Evolutionary conservation across 2,113 vertebrate genomes (phyloP).

Genomic region (Elachura formosa): DNA sequence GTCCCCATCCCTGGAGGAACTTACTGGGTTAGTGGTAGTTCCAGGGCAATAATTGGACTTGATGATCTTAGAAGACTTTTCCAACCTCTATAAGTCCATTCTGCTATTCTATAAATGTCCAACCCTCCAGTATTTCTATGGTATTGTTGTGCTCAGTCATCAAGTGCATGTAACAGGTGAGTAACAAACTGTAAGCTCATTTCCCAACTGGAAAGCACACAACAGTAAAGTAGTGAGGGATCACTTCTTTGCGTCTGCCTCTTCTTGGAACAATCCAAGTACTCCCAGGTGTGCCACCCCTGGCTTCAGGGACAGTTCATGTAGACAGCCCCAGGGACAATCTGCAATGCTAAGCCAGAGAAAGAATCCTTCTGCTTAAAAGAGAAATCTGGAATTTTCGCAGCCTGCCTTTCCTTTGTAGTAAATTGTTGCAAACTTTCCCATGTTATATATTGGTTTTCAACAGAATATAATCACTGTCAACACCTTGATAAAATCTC

Average conservation of each 20-base stretch:
- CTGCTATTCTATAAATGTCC: not conserved
- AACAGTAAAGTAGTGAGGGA: not conserved
- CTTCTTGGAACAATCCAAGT: not conserved
- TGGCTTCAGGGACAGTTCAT: not conserved
- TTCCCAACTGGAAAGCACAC: not conserved
- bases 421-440: not conserved
- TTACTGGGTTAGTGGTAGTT: not conserved
- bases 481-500: not conserved
- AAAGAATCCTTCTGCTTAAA: not conserved
- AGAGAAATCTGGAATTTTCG: not conserved
- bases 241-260: not conserved
- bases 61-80: not conserved
- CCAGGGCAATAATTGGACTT: not conserved
- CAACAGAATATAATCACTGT: not conserved
- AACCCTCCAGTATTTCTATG: not conserved
- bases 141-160: not conserved
- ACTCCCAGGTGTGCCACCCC: not conserved
- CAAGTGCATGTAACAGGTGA: not conserved
- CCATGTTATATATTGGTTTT: not conserved
- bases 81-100: not conserved
- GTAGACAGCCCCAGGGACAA: not conserved
- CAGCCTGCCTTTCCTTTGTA: not conserved
- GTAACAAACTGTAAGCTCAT: not conserved
- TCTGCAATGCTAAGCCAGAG: not conserved
- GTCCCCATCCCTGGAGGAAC: not conserved